Base-by-base conservation (phyloP, 2,113 vertebrate species). In the Cacatua alba region DNA sequence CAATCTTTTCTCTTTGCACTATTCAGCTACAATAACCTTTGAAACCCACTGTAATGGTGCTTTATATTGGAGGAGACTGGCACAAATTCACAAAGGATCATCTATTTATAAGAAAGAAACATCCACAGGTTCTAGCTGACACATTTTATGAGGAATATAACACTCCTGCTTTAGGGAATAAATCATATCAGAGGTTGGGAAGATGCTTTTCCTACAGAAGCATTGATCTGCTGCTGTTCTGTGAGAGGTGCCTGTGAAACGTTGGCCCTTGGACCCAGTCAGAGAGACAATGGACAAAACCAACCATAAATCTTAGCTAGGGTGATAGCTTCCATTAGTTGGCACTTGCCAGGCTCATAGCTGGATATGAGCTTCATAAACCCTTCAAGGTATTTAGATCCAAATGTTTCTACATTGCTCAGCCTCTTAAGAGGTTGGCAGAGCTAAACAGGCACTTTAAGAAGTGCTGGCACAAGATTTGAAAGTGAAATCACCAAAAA, bases 301-400 rank as follows among this genome's bases (percentile, higher is more conserved):
- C 60, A 77, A 71, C 39, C 57, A 71, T 68, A 90, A 90, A 74
- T 91, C 82, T 88, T 55, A 82, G 64, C 52, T 52, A 60, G 18
- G 20, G 26, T 21, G 41, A 90, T 35, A 92, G 37, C 19, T 93
- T 81, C 86, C 37, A 49, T 79, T 75, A 95, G 48, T 2, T 90
- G 90, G 90, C 76, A 71, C 41, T 84, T 92, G 62, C 67, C 48
- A 92, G 74, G 62, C n/a, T 92, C 57, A 49, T 64, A 62, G 65
- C 44, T 93, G 88, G 82, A 90, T 57, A 76, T 60, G 80, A 94
- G 88, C 44, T 86, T 88, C 69, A 90, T 37, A 95, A 95, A 94
- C 83, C 57, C 41, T 91, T 87, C 59, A 82, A 65, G 37, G 62
- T 62, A 53, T 82, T 91, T 82, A 74, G 74, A 89, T 77, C 67